Evolutionary conservation across 2,888 invertebrate species (phyloP), one percentile per base, ranked within the genome.

Genomic region (Eupithecia subumbrata): DNA sequence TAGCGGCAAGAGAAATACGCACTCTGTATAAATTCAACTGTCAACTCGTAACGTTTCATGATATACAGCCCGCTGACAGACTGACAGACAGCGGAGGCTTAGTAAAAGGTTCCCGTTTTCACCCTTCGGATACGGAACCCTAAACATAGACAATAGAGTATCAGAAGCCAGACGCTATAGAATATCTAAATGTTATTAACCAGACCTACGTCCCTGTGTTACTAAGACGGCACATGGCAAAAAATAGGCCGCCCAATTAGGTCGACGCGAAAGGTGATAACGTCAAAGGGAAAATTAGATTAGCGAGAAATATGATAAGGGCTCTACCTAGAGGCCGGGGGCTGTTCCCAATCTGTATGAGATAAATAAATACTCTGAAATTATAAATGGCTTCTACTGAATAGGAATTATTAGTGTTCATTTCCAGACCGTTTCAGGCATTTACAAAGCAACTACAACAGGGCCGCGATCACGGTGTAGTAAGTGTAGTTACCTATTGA

Each of bases 181-280:
- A 60, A 12, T 22, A 11, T 22, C 22, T 56, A 22, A 60, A 60
- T 12, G 12, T 25, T 60, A 25, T 5, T 60, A 25, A 60, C 60
- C 60, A 60, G 60, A 25, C 9, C 18, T 18, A 34, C 30, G 64
- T 64, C 34, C 34, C 34, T 18, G 14, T 22, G 2, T 22, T 25
- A 34, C 64, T 9, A 34, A 34, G 18, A 40, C 16, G 11, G 37
- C 5, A 37, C 37, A 67, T 68, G 9, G 1, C 43, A 70, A 69
- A 56, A 72, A 76, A 74, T 18, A 76, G 71, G 69, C 30, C 71
- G 16, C 11, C 66, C 25, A 69, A 76, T 74, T 67, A 72, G 76
- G 74, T 76, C 76, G 68, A 25, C 45, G 34, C 56, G 73, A 72
- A 72, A 76, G 74, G 72, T 76, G 74, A 74, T 76, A 76, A 66